Evolutionary conservation across 2,888 invertebrate species (phyloP), one percentile per base, ranked within the genome.

Genomic region (Parnassius smintheus): DNA sequence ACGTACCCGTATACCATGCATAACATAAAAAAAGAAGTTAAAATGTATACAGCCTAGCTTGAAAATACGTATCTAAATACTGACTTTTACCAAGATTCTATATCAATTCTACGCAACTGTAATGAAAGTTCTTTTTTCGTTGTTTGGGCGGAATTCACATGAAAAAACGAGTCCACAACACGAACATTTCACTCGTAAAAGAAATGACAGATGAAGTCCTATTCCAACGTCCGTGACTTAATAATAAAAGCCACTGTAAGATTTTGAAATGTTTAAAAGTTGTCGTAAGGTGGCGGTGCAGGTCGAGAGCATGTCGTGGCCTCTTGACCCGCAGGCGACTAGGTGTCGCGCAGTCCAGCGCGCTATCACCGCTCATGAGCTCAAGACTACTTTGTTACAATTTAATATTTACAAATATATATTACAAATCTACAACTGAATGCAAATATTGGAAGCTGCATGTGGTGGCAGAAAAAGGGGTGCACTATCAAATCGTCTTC

Each of bases 221-320:
- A 71, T 68, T 71, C 68, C 67, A 72, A 76, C 75, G 75, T 81
- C 80, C 75, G 78, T 76, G 72, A 78, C 73, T 83, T 85, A 85
- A 87, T 85, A 85, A 87, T 88, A 83, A 86, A 87, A 85, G 83
- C 77, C 74, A 75, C 80, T 82, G 81, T 78, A 76, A 75, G 76
- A 83, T 85, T 86, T 75, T 79, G 77, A 85, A 86, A 86, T 80
- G 79, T 84, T 85, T 85, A 83, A 85, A 88, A 85, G 80, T 75
- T 77, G 77, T 76, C 79, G 78, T 77, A 78, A 81, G 82, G 78
- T 80, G 78, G 78, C 72, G 75, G 77, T 70, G 65, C 75, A 76
- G 84, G 88, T 89, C 85, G 85, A 90, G 89, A 70, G 80, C 75
- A 70, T 83, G 82, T 83, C 84, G 82, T 78, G 81, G 78, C 81